Conservation (phyloP, 2,888 invertebrate genomes). For the Acanthococcus lagerstroemiae region DNA sequence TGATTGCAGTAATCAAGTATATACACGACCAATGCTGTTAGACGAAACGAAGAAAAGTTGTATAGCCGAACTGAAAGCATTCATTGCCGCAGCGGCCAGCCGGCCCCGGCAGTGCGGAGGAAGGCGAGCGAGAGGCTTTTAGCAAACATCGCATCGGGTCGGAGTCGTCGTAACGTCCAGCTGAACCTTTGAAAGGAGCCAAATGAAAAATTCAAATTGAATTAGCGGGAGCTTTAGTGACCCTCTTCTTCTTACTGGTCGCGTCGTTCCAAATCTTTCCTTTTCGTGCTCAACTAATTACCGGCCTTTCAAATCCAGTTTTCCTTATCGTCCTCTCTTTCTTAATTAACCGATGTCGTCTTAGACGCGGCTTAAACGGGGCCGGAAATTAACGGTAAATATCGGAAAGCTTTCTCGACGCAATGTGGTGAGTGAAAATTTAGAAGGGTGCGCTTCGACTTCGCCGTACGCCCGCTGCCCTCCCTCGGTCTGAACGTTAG, state of each 20-base stretch:
- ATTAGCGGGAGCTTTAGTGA: not conserved
- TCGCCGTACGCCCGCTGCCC: no score
- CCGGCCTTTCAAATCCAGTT: not conserved
- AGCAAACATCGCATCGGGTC: not conserved
- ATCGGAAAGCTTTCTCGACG: not conserved
- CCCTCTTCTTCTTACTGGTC: not conserved
- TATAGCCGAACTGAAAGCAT: no score
- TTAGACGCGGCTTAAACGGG: not conserved
- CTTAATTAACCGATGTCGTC: not conserved
- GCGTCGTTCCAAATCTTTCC: not conserved
- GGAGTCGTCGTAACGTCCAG: not conserved
- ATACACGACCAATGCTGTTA: no score
- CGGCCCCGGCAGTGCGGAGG: not conserved
- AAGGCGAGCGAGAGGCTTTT: not conserved
- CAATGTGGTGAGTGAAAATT: no score
- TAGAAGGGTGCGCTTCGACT: no score
- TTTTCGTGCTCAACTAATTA: not conserved
- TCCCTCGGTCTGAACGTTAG: no score
- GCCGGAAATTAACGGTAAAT: not conserved
- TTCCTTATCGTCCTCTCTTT: not conserved
- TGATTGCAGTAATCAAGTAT: no score
- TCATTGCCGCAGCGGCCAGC: no score
- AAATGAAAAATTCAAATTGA: not conserved
- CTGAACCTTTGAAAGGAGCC: not conserved
- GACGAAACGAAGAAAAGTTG: no score